Conservation (phyloP, 1,140 invertebrate genomes). For the Temnothorax curvispinosus region DNA sequence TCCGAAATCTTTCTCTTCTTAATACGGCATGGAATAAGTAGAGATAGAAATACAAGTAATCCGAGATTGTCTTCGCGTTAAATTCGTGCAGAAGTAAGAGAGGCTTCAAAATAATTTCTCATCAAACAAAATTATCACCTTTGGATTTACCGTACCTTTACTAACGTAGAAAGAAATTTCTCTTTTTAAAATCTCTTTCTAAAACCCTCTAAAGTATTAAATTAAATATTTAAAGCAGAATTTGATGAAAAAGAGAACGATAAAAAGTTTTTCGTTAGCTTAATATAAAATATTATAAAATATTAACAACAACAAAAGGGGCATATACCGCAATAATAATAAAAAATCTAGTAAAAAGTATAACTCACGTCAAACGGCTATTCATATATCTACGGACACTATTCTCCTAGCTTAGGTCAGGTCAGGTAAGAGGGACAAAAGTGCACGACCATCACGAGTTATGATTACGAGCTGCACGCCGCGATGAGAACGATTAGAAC, state of each 20-base stretch:
- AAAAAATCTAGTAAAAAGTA: background rate
- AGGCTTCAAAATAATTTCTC: background rate
- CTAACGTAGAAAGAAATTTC: background rate
- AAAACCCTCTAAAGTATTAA: background rate
- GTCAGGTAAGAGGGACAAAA: conserved; percentile 66
- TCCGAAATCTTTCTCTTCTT: conserved; percentile 27
- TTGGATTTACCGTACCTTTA: background rate
- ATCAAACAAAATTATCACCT: background rate
- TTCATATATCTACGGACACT: conserved; percentile 18
- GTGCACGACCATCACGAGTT: conserved; percentile 68
- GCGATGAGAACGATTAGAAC: conserved; percentile 52
- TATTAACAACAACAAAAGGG: background rate
- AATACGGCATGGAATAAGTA: background rate
- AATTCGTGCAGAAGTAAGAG: background rate
- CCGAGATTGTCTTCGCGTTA: background rate
- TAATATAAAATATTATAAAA: background rate
- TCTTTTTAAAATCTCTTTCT: background rate
- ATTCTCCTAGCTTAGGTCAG: conserved; percentile 57
- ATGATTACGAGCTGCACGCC: conserved; percentile 64
- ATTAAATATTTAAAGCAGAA: background rate
- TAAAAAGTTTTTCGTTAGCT: background rate
- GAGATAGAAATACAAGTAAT: conserved; percentile 1
- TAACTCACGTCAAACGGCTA: background rate
- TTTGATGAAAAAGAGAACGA: background rate
- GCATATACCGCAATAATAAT: background rate